Conservation (phyloP, 2,113 vertebrate genomes). For the Chionis minor region DNA sequence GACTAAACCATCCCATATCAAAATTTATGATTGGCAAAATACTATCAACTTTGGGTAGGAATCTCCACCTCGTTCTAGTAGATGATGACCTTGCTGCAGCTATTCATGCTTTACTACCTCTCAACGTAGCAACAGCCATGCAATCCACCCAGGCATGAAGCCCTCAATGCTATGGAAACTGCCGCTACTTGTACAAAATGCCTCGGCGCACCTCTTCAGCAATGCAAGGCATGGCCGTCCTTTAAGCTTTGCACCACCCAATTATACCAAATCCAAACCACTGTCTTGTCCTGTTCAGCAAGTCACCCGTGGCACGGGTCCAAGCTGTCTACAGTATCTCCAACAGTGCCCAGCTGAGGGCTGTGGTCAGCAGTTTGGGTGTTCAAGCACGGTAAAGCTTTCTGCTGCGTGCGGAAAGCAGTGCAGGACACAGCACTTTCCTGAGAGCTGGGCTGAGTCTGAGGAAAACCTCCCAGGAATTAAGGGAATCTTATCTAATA, state of each 20-base stretch:
- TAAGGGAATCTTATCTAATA: background rate
- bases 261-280: background rate
- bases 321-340: background rate
- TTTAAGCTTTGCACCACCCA: background rate
- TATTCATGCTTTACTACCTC: background rate
- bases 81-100: background rate
- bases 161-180: background rate
- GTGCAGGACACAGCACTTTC: background rate
- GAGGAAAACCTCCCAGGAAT: background rate
- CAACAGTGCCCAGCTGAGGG: background rate
- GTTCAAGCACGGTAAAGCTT: background rate
- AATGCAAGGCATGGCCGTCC: background rate
- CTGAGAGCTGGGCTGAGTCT: background rate
- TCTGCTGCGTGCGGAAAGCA: background rate
- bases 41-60: background rate
- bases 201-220: background rate
- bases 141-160: background rate
- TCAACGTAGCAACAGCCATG: background rate
- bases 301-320: background rate
- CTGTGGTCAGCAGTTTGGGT: background rate
- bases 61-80: background rate
- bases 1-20: background rate
- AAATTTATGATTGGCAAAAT: background rate
- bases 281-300: background rate
- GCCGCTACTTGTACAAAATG: background rate